phyloP scores from a whole-genome alignment of 2,888 invertebrate genomes.

The Catocala fraxini region DNA sequence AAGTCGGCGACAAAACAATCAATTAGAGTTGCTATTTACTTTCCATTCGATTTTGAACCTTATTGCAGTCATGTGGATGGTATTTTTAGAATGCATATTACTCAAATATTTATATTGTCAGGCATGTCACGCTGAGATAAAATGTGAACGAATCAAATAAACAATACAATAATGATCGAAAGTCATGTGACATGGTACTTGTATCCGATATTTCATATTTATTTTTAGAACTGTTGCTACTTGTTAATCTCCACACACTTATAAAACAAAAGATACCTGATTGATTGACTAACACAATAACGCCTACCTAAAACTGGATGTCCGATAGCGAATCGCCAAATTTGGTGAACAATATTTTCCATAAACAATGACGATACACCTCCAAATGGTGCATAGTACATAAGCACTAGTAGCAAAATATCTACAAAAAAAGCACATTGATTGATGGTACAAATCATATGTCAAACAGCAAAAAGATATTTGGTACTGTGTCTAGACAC shows the following conservation, averaged over 20 bases:
- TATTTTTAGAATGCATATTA: slow-evolving; percentile 19
- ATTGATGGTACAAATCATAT: too few relatives aligned
- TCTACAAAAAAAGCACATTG: too few relatives aligned
- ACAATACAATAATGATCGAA: slow-evolving; percentile 23
- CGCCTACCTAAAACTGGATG: slow-evolving; percentile 6
- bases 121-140: slow-evolving; percentile 15
- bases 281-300: slow-evolving; percentile 9
- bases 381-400: too few relatives aligned
- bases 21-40: slow-evolving; percentile 20
- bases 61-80: slow-evolving; percentile 10
- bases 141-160: slow-evolving; percentile 19
- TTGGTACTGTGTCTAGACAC: too few relatives aligned
- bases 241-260: slow-evolving; percentile 7
- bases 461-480: too few relatives aligned
- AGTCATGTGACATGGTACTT: slow-evolving; percentile 24
- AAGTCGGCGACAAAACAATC: slow-evolving; percentile 31
- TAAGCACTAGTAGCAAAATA: too few relatives aligned
- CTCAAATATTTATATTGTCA: slow-evolving; percentile 20
- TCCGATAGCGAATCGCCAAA: slow-evolving; percentile 9
- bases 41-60: slow-evolving; percentile 26
- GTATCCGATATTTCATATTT: not conserved
- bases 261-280: slow-evolving; percentile 14
- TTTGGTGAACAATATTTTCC: not conserved
- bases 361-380: too few relatives aligned
- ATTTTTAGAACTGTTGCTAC: slow-evolving; percentile 7